Evolutionary conservation across 2,888 invertebrate genomes (phyloP), one percentile per base, ranked within the genome.

Genomic region (Ischnura elegans): DNA sequence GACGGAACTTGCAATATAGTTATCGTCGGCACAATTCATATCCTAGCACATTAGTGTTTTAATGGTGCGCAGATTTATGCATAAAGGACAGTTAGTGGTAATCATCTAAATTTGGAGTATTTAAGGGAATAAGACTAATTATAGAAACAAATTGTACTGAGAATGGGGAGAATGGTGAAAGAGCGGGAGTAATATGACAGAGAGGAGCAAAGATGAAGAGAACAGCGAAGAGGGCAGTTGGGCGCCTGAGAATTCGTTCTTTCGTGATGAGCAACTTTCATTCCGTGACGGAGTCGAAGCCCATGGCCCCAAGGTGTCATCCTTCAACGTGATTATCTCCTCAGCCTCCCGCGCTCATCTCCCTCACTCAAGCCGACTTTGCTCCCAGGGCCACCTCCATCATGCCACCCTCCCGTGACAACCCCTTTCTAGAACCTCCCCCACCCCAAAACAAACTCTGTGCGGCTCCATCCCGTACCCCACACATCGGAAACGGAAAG

Each of bases 281-380:
- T 90, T 90, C 61, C 90, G 61, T 66, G 90, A 90, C 90, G 90
- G 61, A 55, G 29, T 61, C 55, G 90, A 90, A 90, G 43, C 55
- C 25, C 90, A 66, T 10, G 61, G 90, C 45, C 90, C 90, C 25
- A 90, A 90, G 90, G 90, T 90, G 90, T 90, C 90, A 90, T 90
- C 43, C 90, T 90, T 90, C 90, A 90, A 90, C 90, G 66, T 90
- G 61, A 90, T 90, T 90, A 90, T 90, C 90, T 90, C 55, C n/a
- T 61, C 61, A 43, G 90, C 90, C 90, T 61, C 90, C 90, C 90
- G 55, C 90, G n/a, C 90, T 90, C 90, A 90, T 90, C 90, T 90
- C 61, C 43, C 55, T 90, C 61, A 55, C 90, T 90, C 55, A 55
- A 55, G 43, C 90, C 61, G 61, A 61, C 90, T 43, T 46, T 90